Percentiles rank a stretch among this genome's conserved stretches.
Evolutionary conservation across 2,113 vertebrate genomes (phyloP).

Genomic region (Origma solitaria): DNA sequence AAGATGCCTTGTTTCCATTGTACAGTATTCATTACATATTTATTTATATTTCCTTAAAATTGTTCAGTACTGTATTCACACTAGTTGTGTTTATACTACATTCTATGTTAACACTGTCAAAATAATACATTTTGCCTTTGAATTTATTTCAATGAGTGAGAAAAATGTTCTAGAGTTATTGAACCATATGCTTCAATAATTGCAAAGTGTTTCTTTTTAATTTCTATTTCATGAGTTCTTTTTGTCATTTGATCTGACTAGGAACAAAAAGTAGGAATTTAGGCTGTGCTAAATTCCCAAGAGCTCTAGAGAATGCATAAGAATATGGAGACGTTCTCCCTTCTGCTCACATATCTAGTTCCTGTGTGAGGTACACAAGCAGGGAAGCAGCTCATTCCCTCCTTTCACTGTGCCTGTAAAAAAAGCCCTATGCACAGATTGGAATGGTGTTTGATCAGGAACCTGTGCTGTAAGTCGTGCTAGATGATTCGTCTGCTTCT

Average conservation of each 20-base stretch:
- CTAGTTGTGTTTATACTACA: slow-evolving; percentile 4
- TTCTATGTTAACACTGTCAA: background rate
- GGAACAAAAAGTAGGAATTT: background rate
- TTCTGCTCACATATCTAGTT: background rate
- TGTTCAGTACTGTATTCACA: background rate
- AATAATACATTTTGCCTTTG: background rate
- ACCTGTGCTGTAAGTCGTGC: background rate
- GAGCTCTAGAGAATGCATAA: background rate
- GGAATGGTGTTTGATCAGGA: background rate
- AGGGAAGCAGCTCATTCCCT: background rate
- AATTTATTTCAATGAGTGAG: background rate
- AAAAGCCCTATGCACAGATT: background rate
- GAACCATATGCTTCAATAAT: background rate
- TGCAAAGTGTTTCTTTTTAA: background rate
- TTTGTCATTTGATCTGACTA: background rate
- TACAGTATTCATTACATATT: background rate
- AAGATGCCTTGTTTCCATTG: background rate
- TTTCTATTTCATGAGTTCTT: background rate
- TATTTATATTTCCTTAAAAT: background rate
- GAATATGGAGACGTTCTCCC: background rate
- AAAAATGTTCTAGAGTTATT: background rate
- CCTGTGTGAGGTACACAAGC: background rate
- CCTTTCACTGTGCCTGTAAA: background rate
- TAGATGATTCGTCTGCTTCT: background rate
- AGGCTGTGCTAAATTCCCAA: background rate